Conservation (phyloP, 2,888 invertebrate genomes). For the Lysandra bellargus region DNA sequence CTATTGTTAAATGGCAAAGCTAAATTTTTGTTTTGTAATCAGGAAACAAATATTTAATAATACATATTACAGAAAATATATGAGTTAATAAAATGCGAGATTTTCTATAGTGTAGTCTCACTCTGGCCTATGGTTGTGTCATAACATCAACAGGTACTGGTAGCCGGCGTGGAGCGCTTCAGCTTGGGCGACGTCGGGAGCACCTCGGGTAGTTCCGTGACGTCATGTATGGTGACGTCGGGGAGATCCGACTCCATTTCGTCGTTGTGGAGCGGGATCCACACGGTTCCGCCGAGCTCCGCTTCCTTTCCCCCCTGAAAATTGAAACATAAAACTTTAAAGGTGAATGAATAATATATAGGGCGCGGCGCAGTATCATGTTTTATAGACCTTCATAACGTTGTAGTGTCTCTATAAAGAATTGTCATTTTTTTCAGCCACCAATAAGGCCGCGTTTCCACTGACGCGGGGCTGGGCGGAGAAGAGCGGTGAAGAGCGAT, state of each 20-base stretch:
- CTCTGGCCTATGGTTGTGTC: not conserved
- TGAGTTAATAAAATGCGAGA: not conserved
- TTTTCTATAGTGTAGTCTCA: not conserved
- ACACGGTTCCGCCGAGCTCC: constrained; percentile 88
- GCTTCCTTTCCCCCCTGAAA: constrained; percentile 87
- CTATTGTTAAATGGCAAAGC: constrained; percentile 6
- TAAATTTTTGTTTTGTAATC: not conserved
- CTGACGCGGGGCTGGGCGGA: no score
- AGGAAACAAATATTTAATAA: not conserved
- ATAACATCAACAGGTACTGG: constrained; percentile 48
- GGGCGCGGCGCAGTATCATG: not conserved
- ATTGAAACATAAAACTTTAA: not conserved
- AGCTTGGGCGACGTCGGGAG: constrained; percentile 78
- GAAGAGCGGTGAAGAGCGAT: no score
- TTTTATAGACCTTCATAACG: not conserved
- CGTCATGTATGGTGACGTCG: constrained; percentile 83
- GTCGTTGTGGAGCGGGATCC: constrained; percentile 84
- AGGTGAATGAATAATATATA: not conserved
- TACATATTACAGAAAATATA: not conserved
- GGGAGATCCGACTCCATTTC: constrained; percentile 78
- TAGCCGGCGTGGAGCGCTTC: constrained; percentile 52
- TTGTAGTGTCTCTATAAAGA: no score
- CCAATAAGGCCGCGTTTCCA: no score
- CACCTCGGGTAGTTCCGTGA: constrained; percentile 82
- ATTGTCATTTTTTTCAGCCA: no score